Base-by-base conservation (phyloP, 2,888 invertebrate genomes). In the Hecatera dysodea region DNA sequence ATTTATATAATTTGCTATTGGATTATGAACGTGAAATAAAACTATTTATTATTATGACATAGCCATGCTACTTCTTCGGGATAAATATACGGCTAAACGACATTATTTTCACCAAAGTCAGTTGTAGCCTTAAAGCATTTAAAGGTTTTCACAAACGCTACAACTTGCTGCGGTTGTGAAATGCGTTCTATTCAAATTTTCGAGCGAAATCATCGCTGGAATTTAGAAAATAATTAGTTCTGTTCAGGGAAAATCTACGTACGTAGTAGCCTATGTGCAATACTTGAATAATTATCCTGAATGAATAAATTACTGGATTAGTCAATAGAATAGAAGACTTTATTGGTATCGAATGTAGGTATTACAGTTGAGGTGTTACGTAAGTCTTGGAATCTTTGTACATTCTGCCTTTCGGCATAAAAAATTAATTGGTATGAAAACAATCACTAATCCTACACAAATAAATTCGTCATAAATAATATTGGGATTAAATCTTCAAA, bases 1-100 rank as follows among this genome's bases (percentile, higher is more conserved):
- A 70, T 62, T 44, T 19, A 27, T n/a, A 70, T 46, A 46, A 59
- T 65, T 63, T 59, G 17, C 55, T 2, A 52, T 17, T 27, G 19
- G 19, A 29, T 55, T 19, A 39, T 60, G 63, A 19, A 24, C 27
- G 36, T 36, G 3, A 19, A 24, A 19, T 27, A 27, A 27, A 55
- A 11, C 24, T 29, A n/a, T 33, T 2, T 12, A 9, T 11, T 19
- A 12, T 36, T 29, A 33, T 17, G 2, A 12, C n/a, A n/a, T 36
- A 22, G 22, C n/a, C 12, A 17, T 57, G 42, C 8, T 15, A 36
- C 44, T 1, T 50, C 17, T 17, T n/a, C 17, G 24, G 9, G 9
- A 39, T 50, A 19, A 29, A 33, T 24, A 24, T 68, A 46, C 12
- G 33, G 9, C 7, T 22, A 2, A 39, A 27, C 24, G 44, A 33